Conservation (phyloP, 2,888 invertebrate genomes). For the Parasteatoda lunata region DNA sequence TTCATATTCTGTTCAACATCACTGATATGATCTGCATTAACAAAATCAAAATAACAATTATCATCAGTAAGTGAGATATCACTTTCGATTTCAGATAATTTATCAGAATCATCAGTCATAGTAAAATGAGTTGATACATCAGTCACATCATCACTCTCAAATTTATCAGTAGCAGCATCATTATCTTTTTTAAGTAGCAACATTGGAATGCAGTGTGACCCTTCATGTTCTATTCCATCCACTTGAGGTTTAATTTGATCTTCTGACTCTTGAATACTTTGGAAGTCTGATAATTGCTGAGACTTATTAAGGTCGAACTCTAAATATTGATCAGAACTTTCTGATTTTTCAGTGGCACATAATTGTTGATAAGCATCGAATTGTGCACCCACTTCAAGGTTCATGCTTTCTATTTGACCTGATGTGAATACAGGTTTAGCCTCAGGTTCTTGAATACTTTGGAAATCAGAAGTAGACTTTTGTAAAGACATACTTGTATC, state of each 20-base stretch:
- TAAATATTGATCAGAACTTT: too few species aligned
- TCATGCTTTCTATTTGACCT: not conserved
- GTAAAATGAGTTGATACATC: constrained; percentile 65
- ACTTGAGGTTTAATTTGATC: not conserved
- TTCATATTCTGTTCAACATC: constrained; percentile 10
- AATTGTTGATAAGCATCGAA: too few species aligned
- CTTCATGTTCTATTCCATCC: not conserved
- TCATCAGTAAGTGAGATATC: constrained; percentile 51
- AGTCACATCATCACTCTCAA: constrained; percentile 48
- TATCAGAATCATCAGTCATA: constrained; percentile 63
- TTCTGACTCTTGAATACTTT: not conserved
- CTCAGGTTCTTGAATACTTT: constrained; percentile 8
- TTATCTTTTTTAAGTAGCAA: not conserved
- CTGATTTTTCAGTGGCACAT: too few species aligned
- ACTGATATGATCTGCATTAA: not conserved
- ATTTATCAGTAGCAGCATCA: constrained; percentile 8
- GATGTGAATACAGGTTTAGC: constrained; percentile 33
- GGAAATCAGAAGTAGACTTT: not conserved
- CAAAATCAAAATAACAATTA: constrained; percentile 9
- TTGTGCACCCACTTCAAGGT: too few species aligned
- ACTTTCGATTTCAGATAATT: constrained; percentile 60
- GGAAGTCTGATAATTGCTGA: not conserved
- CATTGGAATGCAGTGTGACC: not conserved
- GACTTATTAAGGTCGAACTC: too few species aligned
- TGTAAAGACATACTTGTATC: constrained; percentile 11